A percentile compares a stretch with the other conserved stretches of the same genome.
phyloP scores from a whole-genome alignment of 2,113 vertebrate genomes.

The Peromyscus leucopus region DNA sequence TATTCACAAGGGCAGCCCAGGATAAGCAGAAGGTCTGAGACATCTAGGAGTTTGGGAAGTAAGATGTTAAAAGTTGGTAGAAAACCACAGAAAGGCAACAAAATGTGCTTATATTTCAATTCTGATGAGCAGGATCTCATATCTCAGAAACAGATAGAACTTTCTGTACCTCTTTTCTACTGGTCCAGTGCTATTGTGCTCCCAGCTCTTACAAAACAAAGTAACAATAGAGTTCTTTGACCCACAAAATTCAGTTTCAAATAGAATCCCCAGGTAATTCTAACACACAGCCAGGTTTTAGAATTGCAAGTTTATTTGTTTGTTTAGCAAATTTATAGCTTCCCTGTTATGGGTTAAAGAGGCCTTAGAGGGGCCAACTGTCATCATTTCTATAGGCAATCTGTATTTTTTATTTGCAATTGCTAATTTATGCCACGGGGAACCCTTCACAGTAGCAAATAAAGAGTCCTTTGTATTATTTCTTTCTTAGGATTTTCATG shows the following conservation, averaged over 20 bases:
- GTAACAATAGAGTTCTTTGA: slow-evolving; percentile 21
- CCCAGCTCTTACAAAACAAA: background rate
- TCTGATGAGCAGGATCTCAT: background rate
- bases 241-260: slow-evolving; percentile 11
- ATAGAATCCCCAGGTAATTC: slow-evolving; percentile 21
- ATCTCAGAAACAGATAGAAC: background rate
- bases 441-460: slow-evolving; percentile 6
- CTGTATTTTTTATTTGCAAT: background rate
- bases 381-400: background rate
- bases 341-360: slow-evolving; percentile 28
- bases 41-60: background rate
- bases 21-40: background rate
- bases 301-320: slow-evolving; percentile 25
- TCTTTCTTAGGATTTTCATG: background rate
- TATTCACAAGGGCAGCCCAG: background rate
- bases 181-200: background rate
- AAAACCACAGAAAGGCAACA: background rate
- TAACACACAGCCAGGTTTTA: background rate
- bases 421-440: slow-evolving; percentile 17
- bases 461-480: slow-evolving; percentile 2
- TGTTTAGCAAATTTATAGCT: slow-evolving; percentile 51
- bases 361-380: background rate
- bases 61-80: background rate
- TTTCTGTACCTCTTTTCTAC: background rate
- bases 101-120: background rate